Conservation (phyloP, 2,888 invertebrate species). For the Agonopterix alstromeriana region DNA sequence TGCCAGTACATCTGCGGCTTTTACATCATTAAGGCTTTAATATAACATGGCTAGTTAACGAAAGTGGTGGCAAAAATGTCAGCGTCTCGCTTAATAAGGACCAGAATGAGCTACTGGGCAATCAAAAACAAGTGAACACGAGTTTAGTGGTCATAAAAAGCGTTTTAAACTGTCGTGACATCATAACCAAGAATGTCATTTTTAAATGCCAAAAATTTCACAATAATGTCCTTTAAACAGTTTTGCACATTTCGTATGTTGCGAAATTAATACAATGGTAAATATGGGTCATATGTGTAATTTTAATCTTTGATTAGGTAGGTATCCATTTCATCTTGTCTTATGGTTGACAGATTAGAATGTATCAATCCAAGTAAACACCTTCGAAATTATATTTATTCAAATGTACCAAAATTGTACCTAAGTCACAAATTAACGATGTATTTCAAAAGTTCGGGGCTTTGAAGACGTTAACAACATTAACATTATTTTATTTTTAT, state of each 20-base stretch:
- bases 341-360: no score
- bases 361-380: no score
- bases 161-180: conserved; percentile 39
- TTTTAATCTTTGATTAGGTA: no score
- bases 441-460: no score
- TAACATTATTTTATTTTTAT: no score
- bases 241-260: conserved; percentile 27
- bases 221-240: conserved; percentile 32
- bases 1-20: conserved; percentile 1
- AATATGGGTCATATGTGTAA: no score
- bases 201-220: conserved; percentile 41
- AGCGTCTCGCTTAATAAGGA: conserved; percentile 44
- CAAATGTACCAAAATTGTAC: no score
- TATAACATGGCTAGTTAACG: conserved; percentile 8
- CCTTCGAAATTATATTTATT: no score
- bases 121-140: conserved; percentile 41
- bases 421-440: no score
- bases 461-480: no score
- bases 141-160: conserved; percentile 46
- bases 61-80: conserved; percentile 28
- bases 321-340: no score
- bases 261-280: conserved; percentile 13
- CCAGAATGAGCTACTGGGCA: conserved; percentile 36
- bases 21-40: neutral
- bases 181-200: conserved; percentile 33